Base-by-base conservation (phyloP, 2,797 vertebrate species). In the Hybognathus amarus region DNA sequence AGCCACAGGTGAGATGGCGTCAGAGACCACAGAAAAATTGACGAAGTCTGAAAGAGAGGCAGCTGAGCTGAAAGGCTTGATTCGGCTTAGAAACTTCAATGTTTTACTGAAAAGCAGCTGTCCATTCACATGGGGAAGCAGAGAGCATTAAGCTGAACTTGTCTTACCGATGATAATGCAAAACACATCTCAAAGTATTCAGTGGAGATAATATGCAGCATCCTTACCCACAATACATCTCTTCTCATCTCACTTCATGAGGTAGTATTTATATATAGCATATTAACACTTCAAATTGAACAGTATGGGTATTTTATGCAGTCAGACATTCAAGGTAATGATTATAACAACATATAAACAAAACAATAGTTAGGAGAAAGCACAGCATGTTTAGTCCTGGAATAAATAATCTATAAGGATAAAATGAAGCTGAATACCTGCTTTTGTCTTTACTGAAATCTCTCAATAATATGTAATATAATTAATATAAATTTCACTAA, bases 61-160 rank as follows among this genome's bases (percentile, higher is more conserved):
- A n/a, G n/a, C n/a, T n/a, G n/a, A n/a, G n/a, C n/a, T n/a, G n/a
- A n/a, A n/a, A n/a, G n/a, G n/a, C n/a, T n/a, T n/a, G n/a, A n/a
- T n/a, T n/a, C n/a, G n/a, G n/a, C n/a, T n/a, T n/a, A n/a, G n/a
- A n/a, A n/a, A 33, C 6, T 11, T 22, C 17, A 71, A 33, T 54
- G 20, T 74, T 74, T 74, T n/a, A 54, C 54, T 74, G 20, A 54
- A 74, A 73, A 52, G 27, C 10, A 38, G 47, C 20, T n/a, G 30
- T 22, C 54, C 6, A 15, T 56, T 74, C 20, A 36, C 2, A 50
- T 33, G 20, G 18, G 27, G 52, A 52, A 73, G 5, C 27, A 22
- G 47, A 13, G 47, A 33, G 70, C 70, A 33, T 73, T 27, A 42
- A 50, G 17, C 70, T 33, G 70, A 52, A 10, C 70, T 18, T 2